phyloP scores from a whole-genome alignment of 2,888 invertebrate species.

The Stictocephala bisonia region DNA sequence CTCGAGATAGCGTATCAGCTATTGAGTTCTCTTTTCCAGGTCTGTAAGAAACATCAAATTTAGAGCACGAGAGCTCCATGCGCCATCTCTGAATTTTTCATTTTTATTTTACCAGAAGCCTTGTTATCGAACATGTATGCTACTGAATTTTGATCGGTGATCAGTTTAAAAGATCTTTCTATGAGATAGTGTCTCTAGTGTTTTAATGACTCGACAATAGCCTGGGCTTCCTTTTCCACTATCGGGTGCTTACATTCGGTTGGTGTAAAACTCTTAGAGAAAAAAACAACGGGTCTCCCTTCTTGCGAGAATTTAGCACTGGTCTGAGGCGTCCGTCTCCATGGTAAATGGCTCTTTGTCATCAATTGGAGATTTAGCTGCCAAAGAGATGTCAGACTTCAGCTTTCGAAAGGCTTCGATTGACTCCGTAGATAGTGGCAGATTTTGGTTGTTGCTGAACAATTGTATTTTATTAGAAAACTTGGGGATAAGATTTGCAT shows the following conservation, averaged over 20 bases:
- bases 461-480: slow-evolving; percentile 34
- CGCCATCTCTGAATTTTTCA: slow-evolving; percentile 24
- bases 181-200: slow-evolving; percentile 26
- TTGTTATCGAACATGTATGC: slow-evolving; percentile 32
- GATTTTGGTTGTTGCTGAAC: slow-evolving; percentile 1
- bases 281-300: slow-evolving; percentile 41
- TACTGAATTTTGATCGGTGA: slow-evolving; percentile 36
- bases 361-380: slow-evolving; percentile 4
- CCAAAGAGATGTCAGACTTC: slow-evolving; percentile 23
- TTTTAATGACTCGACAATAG: slow-evolving; percentile 23
- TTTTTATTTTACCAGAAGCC: slow-evolving; percentile 24
- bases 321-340: slow-evolving; percentile 9
- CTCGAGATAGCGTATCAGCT: too few relatives aligned
- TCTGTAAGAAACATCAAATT: background rate
- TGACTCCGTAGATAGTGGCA: background rate
- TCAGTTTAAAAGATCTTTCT: background rate
- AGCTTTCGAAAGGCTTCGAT: slow-evolving; percentile 1
- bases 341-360: background rate
- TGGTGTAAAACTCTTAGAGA: slow-evolving; percentile 19
- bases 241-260: slow-evolving; percentile 12
- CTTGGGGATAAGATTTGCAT: slow-evolving; percentile 31
- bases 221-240: slow-evolving; percentile 38
- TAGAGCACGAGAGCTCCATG: slow-evolving; percentile 18
- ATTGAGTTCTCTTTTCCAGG: background rate
- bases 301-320: too few relatives aligned